Conservation (phyloP, 2,888 invertebrate genomes). For the Acheta domesticus region DNA sequence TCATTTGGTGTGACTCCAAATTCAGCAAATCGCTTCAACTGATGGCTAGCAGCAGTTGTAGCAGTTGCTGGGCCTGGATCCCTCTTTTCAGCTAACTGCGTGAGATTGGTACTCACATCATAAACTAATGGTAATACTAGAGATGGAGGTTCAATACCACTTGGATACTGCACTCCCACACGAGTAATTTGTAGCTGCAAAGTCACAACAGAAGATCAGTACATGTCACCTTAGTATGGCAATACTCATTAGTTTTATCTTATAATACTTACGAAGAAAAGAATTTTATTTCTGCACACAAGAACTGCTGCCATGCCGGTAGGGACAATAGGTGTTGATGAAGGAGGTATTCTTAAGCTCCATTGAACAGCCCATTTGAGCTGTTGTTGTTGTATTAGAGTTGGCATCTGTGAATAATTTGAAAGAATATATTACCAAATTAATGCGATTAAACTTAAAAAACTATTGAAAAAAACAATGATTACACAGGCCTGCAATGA, state of each 20-base stretch:
- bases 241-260: slow-evolving; percentile 26
- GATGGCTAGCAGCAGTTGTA: slow-evolving; percentile 60
- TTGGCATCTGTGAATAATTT: slow-evolving; percentile 50
- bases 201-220: slow-evolving; percentile 20
- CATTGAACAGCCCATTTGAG: slow-evolving; percentile 88
- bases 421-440: background rate
- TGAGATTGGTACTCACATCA: slow-evolving; percentile 80
- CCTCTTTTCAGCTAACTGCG: slow-evolving; percentile 80
- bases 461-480: slow-evolving; percentile 38
- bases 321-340: slow-evolving; percentile 81
- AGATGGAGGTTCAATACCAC: slow-evolving; percentile 63
- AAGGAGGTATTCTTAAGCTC: slow-evolving; percentile 89
- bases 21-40: slow-evolving; percentile 70
- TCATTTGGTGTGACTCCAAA: slow-evolving; percentile 64
- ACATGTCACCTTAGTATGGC: slow-evolving; percentile 20
- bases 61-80: slow-evolving; percentile 61
- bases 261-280: slow-evolving; percentile 78
- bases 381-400: slow-evolving; percentile 58
- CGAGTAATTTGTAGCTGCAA: slow-evolving; percentile 70
- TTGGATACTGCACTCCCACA: slow-evolving; percentile 57
- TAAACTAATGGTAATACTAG: slow-evolving; percentile 86
- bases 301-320: slow-evolving; percentile 84
- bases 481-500: background rate
- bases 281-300: slow-evolving; percentile 79
- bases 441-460: background rate